Base-by-base conservation (phyloP, 2,888 invertebrate genomes). In the Folsomia manolachei region DNA sequence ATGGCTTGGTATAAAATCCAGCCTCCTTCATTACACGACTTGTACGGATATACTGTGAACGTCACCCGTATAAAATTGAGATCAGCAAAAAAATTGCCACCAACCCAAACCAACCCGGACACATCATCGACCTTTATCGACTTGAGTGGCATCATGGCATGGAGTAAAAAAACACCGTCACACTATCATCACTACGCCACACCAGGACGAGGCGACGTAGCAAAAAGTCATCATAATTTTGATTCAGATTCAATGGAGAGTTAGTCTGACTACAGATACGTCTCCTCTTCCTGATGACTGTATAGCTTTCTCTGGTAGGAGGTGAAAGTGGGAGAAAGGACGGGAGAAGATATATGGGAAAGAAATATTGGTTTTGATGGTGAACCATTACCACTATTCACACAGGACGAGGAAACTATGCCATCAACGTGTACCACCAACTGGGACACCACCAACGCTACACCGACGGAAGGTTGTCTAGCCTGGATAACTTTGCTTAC, bases 351-450 rank as follows among this genome's bases (percentile, higher is more conserved):
- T 39, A 39, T 39, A 39, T 39, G 4, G 39, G 7, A 7, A 56
- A 56, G 56, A 56, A 19, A 56, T 56, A 56, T 56, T n/a, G 56
- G 56, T 56, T 56, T 56, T 56, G 56, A 56, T 56, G 56, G 56
- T n/a, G 19, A 56, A 21, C 56, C 56, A 56, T 56, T 56, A 56
- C 56, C 56, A 56, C 21, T n/a, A 19, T 21, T 39, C 39, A 14
- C 39, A 39, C 39, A 39, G 39, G 39, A 39, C 39, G 39, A 39
- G 39, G 39, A 39, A 39, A 39, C 39, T 39, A 39, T 39, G 39
- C 39, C 39, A 39, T 39, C 39, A 39, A 4, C 39, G 18, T 18
- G 56, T 56, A 21, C 56, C 56, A 56, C 56, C 56, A 56, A 56
- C 56, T 56, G 56, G 56, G 56, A 56, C 19, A 56, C 56, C 56